Evolutionary conservation across 2,888 invertebrate species (phyloP).

Genomic region (Caenorhabditis zanzibari): DNA sequence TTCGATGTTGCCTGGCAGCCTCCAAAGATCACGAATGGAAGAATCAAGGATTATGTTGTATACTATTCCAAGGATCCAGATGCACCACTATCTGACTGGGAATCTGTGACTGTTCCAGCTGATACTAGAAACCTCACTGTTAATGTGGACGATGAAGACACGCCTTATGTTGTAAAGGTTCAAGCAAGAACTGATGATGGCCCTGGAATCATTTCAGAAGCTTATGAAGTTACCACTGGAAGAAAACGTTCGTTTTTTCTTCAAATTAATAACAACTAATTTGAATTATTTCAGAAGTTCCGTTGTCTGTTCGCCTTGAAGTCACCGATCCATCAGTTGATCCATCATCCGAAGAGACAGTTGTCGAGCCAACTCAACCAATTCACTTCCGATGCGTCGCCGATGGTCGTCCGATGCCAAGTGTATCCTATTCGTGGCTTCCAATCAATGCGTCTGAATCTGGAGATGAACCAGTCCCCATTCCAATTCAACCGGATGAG

Average conservation of each 20-base stretch:
- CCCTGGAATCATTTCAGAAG: slow-evolving; percentile 82
- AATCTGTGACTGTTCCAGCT: slow-evolving; percentile 77
- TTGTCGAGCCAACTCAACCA: slow-evolving; percentile 81
- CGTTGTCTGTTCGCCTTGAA: slow-evolving; percentile 79
- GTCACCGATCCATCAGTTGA: slow-evolving; percentile 76
- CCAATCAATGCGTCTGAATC: slow-evolving; percentile 78
- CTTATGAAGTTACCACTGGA: slow-evolving; percentile 82
- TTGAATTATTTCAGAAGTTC: slow-evolving; percentile 77
- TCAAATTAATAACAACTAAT: background rate
- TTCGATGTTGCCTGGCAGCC: slow-evolving; percentile 82
- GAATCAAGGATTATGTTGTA: slow-evolving; percentile 79
- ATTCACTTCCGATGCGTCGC: slow-evolving; percentile 82
- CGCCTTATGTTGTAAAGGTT: slow-evolving; percentile 80
- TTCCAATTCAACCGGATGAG: slow-evolving; percentile 73
- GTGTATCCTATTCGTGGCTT: slow-evolving; percentile 82
- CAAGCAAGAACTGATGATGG: slow-evolving; percentile 80
- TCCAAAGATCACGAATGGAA: slow-evolving; percentile 80
- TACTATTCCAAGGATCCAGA: slow-evolving; percentile 83
- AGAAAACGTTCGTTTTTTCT: slow-evolving; percentile 76
- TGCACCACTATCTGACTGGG: slow-evolving; percentile 78
- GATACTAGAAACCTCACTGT: slow-evolving; percentile 72
- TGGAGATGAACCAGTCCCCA: slow-evolving; percentile 80
- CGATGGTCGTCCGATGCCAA: slow-evolving; percentile 82
- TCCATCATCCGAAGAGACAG: slow-evolving; percentile 68
- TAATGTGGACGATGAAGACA: slow-evolving; percentile 79